These are phyloP conservation scores for Steatornis caripensis DNA, from an alignment of 2,113 vertebrate genomes.

Conservation along the genomic window DNA sequence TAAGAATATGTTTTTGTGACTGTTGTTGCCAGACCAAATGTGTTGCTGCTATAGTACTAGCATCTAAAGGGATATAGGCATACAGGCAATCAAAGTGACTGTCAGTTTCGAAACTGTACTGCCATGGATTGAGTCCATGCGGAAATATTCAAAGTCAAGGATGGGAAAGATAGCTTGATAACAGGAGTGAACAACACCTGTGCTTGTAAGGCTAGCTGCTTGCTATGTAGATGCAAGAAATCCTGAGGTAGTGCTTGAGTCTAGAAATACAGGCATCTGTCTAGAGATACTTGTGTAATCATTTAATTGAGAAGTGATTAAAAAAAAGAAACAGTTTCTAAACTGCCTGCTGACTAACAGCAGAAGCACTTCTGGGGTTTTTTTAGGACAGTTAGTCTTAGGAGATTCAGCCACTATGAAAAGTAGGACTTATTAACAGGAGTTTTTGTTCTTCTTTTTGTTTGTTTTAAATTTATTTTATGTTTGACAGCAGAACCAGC, in stretches of 20 bases:
- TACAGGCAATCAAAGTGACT: not conserved
- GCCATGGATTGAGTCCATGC: too few relatives aligned
- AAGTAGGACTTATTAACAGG: not conserved
- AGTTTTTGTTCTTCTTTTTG: not conserved
- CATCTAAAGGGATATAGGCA: not conserved
- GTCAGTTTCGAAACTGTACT: not conserved
- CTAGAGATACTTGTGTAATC: not conserved
- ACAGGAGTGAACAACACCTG: not conserved
- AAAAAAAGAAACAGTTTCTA: not conserved
- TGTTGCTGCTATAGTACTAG: not conserved
- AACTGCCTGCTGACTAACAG: not conserved
- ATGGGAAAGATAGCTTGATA: not conserved
- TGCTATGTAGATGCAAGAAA: not conserved
- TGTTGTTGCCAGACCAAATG: not conserved
- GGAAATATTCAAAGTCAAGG: not conserved
- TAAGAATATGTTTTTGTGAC: not conserved
- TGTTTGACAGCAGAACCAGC: not conserved
- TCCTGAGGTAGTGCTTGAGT: not conserved
- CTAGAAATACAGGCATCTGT: not conserved
- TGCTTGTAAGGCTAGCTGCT: not conserved
- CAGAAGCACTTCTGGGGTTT: not conserved
- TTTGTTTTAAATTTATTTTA: not conserved
- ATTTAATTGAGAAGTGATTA: not conserved
- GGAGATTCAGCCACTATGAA: not conserved
- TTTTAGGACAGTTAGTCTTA: not conserved